These are phyloP conservation scores for Steinernema khuongi DNA, from an alignment of 1,140 invertebrate genomes.

Conservation along the genomic window DNA sequence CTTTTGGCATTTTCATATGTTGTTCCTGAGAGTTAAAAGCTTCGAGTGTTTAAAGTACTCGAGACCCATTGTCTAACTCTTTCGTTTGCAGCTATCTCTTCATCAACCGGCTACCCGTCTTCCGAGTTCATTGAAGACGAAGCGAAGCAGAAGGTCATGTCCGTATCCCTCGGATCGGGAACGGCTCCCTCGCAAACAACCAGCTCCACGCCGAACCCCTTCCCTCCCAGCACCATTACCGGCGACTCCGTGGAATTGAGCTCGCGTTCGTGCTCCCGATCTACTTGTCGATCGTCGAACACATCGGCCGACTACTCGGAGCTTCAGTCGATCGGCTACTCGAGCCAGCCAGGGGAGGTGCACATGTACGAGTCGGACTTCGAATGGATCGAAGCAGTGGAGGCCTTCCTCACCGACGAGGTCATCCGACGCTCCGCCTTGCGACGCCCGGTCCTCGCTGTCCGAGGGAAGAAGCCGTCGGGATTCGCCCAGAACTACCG, in stretches of 20 bases:
- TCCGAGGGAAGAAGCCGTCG: background rate
- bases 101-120: too few relatives aligned
- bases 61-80: too few relatives aligned
- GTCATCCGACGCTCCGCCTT: background rate
- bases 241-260: background rate
- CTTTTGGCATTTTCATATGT: too few relatives aligned
- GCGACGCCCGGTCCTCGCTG: background rate
- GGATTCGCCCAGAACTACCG: background rate
- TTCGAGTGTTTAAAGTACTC: too few relatives aligned
- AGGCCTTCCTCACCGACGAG: background rate
- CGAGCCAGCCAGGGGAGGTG: background rate
- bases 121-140: too few relatives aligned
- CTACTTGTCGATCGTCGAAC: background rate
- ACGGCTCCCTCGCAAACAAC: background rate
- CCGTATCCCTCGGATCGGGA: too few relatives aligned
- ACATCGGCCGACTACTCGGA: constrained; percentile 3
- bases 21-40: too few relatives aligned
- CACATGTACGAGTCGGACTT: constrained; percentile 1
- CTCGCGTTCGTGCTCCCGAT: background rate
- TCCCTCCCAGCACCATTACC: background rate
- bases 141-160: background rate
- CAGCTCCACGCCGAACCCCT: background rate
- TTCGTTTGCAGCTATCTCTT: too few relatives aligned
- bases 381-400: constrained; percentile 3
- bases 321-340: background rate